Evolutionary conservation across 2,888 invertebrate species (phyloP), one percentile per base, ranked within the genome.

Genomic region (Hyles lineata): DNA sequence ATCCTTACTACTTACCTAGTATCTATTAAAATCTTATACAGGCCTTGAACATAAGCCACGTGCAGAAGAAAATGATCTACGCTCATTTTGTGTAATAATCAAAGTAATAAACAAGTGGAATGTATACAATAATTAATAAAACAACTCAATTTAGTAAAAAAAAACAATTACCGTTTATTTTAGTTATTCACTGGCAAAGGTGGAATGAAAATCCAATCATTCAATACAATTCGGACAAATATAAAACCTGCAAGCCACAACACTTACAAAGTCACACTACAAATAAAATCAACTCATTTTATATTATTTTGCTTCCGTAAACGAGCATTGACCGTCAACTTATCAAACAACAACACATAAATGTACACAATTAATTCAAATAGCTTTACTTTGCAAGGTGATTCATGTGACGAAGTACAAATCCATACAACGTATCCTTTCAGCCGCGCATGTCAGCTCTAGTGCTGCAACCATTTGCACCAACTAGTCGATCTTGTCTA

Each of bases 201-300:
- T 81, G 80, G 79, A 79, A 79, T 78, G 78, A 76, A 76, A 76
- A 75, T 76, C 43, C 76, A 79, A 78, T 76, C 60, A 70, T 55
- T 50, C 43, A 50, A 50, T 23, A 50, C 67, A 67, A 67, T 50
- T 43, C 67, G 63, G 63, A 63, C 63, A 63, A 67, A 50, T 67
- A 67, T 23, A 67, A 67, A 67, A 67, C 23, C 50, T 50, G 67
- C 50, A 67, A 67, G 67, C 23, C 67, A 67, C 67, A 67, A 67
- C 67, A 67, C 43, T 67, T 67, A 67, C 67, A 67, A 63, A 63
- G 35, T 43, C 67, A 67, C 67, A 25, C 50, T 67, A 50, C 50
- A 67, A 23, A 43, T 60, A 23, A 23, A 67, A 43, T 43, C 43
- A 67, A 67, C 15, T 21, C 32, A 35, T 11, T 35, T 32, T 11